Evolutionary conservation across 2,113 vertebrate genomes (phyloP).

Genomic region (Tyrannus savana): DNA sequence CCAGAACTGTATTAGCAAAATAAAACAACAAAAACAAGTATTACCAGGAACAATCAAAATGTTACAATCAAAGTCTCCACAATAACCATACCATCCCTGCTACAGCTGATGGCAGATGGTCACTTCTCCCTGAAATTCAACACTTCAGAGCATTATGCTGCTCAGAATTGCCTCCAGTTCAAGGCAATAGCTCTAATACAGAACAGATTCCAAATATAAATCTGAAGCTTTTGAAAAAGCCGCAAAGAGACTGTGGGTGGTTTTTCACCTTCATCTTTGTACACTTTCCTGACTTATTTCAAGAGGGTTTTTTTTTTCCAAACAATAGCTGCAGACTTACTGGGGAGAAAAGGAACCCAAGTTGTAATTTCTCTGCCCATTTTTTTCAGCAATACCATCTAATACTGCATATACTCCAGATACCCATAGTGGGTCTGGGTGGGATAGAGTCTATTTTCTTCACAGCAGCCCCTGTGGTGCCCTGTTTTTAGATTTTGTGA

Average conservation of each 20-base stretch:
- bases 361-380: neutral
- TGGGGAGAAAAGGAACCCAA: neutral
- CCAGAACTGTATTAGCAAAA: conserved; percentile 49
- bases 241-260: neutral
- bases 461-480: neutral
- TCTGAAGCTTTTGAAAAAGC: neutral
- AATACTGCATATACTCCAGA: neutral
- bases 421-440: neutral
- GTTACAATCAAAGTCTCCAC: neutral
- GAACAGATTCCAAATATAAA: neutral
- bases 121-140: neutral
- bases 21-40: conserved; percentile 22
- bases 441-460: neutral
- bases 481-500: neutral
- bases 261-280: neutral
- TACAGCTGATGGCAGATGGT: neutral
- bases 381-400: neutral
- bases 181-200: neutral
- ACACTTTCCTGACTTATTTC: neutral
- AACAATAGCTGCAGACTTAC: neutral
- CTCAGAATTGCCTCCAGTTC: neutral
- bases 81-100: neutral
- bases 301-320: neutral
- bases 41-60: neutral
- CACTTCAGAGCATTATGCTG: neutral